phyloP scores from a whole-genome alignment of 2,797 vertebrate species.

The Brotula barbata region DNA sequence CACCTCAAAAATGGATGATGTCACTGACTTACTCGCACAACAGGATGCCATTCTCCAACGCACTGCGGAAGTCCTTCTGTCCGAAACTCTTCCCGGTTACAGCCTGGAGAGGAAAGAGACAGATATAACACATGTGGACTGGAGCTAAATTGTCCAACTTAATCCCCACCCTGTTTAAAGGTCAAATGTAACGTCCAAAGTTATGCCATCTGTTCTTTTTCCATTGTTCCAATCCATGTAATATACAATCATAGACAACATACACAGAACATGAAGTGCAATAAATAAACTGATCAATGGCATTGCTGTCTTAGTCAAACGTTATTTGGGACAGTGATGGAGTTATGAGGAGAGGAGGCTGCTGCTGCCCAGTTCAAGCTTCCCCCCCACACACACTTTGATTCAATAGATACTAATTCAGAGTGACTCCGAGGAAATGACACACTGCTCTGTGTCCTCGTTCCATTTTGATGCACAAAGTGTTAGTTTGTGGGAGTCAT shows the following conservation, averaged over 20 bases:
- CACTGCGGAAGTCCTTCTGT: conserved; percentile 93
- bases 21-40: conserved; percentile 93
- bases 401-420: conserved; percentile 55
- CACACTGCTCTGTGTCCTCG: conserved; percentile 55
- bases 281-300: neutral
- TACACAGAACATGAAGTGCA: neutral
- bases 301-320: neutral
- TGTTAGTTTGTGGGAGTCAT: neutral
- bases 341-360: conserved; percentile 44
- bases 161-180: neutral
- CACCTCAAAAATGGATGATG: conserved; percentile 39
- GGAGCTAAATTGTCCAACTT: neutral
- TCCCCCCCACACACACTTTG: conserved; percentile 59
- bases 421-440: conserved; percentile 47
- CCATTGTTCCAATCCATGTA: neutral
- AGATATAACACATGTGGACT: conserved; percentile 46
- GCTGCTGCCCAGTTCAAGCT: conserved; percentile 35
- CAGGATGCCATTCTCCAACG: conserved; percentile 95
- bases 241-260: neutral
- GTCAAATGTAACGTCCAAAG: too few species aligned
- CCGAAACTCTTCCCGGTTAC: conserved; percentile 94
- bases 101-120: conserved; percentile 79
- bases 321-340: too few species aligned
- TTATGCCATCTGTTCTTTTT: too few species aligned
- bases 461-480: conserved; percentile 37